Evolutionary conservation across 2,113 vertebrate genomes (phyloP).

Genomic region (Serinus canaria): DNA sequence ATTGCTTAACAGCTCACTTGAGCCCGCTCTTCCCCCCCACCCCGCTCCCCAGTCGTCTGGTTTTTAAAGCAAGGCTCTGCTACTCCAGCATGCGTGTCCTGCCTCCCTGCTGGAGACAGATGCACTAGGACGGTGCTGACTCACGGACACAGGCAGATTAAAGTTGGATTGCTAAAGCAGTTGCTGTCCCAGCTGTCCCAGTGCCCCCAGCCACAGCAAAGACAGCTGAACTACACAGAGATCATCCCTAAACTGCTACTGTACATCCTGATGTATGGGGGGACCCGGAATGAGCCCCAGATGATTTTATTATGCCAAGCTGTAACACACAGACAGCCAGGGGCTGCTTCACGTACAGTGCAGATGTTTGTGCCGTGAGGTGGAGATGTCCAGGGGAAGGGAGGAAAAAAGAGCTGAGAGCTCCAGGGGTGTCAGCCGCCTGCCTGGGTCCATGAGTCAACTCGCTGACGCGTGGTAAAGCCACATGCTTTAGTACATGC

Average conservation of each 20-base stretch:
- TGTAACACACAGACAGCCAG: neutral
- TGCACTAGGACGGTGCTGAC: conserved; percentile 45
- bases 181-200: conserved; percentile 64
- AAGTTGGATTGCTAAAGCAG: conserved; percentile 40
- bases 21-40: neutral
- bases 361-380: conserved; percentile 54
- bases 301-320: neutral
- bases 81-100: neutral
- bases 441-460: conserved; percentile 59
- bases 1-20: conserved; percentile 44
- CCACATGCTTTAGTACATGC: conserved; percentile 49
- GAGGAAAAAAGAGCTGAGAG: conserved; percentile 29
- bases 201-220: conserved; percentile 39
- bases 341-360: neutral
- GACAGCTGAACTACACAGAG: conserved; percentile 17
- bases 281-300: neutral
- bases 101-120: conserved; percentile 27
- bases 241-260: neutral
- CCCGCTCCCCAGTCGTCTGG: neutral
- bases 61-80: neutral
- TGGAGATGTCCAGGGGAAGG: conserved; percentile 25
- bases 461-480: conserved; percentile 55
- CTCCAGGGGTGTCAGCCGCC: conserved; percentile 56
- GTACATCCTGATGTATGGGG: neutral
- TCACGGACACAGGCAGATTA: conserved; percentile 42